Conservation (phyloP, 2,113 vertebrate species). For the Scolopax mira region DNA sequence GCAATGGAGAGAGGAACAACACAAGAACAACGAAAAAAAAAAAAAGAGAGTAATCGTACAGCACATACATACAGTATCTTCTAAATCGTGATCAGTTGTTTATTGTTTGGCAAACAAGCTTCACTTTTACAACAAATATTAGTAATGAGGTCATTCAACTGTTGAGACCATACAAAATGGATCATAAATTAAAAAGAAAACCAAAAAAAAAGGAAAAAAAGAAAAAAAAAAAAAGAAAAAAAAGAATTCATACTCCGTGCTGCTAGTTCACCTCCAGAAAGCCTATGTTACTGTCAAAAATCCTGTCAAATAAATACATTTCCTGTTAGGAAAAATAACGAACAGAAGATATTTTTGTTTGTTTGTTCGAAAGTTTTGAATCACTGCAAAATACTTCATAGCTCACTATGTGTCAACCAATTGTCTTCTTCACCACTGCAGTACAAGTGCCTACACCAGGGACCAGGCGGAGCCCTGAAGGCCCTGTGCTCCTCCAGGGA, state of each 20-base stretch:
- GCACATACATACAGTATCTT: slow-evolving; percentile 77
- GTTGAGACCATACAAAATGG: slow-evolving; percentile 87
- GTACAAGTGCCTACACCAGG: slow-evolving; percentile 75
- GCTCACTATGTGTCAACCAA: neutral
- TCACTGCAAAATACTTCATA: slow-evolving; percentile 77
- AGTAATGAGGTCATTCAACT: slow-evolving; percentile 93
- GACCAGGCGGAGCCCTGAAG: slow-evolving; percentile 52
- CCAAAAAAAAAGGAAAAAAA: too few species aligned
- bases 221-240: slow-evolving; percentile 72
- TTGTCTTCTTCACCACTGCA: slow-evolving; percentile 71
- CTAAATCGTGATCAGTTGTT: slow-evolving; percentile 91
- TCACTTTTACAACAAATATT: slow-evolving; percentile 98
- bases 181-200: slow-evolving; percentile 87
- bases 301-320: slow-evolving; percentile 86
- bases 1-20: slow-evolving; percentile 47
- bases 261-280: slow-evolving; percentile 82
- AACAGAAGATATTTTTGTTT: slow-evolving; percentile 48
- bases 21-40: neutral
- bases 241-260: slow-evolving; percentile 78
- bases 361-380: slow-evolving; percentile 26
- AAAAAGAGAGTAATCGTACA: slow-evolving; percentile 64
- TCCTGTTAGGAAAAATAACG: slow-evolving; percentile 74
- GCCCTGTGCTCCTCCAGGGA: slow-evolving; percentile 61
- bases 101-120: slow-evolving; percentile 97
- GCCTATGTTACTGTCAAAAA: slow-evolving; percentile 79